Conservation (phyloP, 2,888 invertebrate species). For the Lymantria monacha region DNA sequence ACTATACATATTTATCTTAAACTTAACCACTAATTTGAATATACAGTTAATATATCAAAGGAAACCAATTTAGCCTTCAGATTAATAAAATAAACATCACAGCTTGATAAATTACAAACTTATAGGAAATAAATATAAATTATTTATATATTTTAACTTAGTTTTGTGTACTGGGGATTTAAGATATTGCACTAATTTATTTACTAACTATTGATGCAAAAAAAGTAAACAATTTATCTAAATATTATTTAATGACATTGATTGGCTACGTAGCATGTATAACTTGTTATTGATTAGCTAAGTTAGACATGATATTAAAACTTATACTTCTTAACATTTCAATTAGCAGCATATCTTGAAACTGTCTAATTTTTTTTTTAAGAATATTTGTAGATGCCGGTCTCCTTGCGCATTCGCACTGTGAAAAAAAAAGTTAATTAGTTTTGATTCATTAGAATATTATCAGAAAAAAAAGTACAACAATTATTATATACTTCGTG, state of each 20-base stretch:
- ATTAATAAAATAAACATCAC: slow-evolving; percentile 30
- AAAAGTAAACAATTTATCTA: slow-evolving; percentile 13
- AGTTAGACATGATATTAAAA: neutral
- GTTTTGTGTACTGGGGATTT: slow-evolving; percentile 30
- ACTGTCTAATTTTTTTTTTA: slow-evolving; percentile 32
- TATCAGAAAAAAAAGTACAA: neutral
- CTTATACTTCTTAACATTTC: slow-evolving; percentile 8
- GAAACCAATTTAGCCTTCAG: slow-evolving; percentile 32
- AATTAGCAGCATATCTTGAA: slow-evolving; percentile 9
- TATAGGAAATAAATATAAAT: slow-evolving; percentile 39
- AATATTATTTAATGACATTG: too few species aligned
- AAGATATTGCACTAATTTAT: slow-evolving; percentile 42
- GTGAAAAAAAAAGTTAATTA: slow-evolving; percentile 45
- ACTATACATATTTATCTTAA: slow-evolving; percentile 15
- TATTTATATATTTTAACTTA: slow-evolving; percentile 21
- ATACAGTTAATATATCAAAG: slow-evolving; percentile 17
- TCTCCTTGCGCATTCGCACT: slow-evolving; percentile 79
- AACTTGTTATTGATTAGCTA: slow-evolving; percentile 6
- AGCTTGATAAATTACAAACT: slow-evolving; percentile 23
- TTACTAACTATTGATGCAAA: slow-evolving; percentile 27
- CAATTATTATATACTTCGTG: too few species aligned
- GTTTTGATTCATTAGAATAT: slow-evolving; percentile 1
- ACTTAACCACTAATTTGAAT: slow-evolving; percentile 22
- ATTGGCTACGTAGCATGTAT: slow-evolving; percentile 12
- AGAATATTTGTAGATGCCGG: slow-evolving; percentile 76